Base-by-base conservation (phyloP, 30 jellyfish, hydroid and myxozoan species). In the Cassiopea andromeda region DNA sequence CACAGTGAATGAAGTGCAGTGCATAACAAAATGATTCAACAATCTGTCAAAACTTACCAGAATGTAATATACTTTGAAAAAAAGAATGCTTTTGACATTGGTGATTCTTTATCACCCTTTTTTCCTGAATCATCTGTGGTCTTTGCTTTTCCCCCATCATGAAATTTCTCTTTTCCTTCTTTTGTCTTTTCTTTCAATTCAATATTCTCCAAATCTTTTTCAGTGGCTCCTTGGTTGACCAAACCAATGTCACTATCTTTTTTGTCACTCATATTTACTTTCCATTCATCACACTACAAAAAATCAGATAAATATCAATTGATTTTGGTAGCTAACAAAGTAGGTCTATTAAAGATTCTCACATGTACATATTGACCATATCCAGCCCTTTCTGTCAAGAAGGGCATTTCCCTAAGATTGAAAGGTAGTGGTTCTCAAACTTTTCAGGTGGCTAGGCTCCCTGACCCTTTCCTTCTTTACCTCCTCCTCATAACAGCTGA, bases 61-160 rank as follows among this genome's bases (percentile, higher is more conserved):
- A 89, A 81, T 15, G 97, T 89, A 19, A 89, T 60, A 73, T 89
- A 89, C 75, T 82, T 89, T 13, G 97, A 89, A 45, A 89, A 5
- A 60, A 60, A 89, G 44, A 82, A 80, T 8, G 97, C 97, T 44
- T 81, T 81, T 13, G 79, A 64, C 59, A 89, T 78, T 50, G 97
- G 91, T 9, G 97, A 81, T 9, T 57, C 86, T 44, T 81, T 70
- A 44, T 9, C 47, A 9, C 64, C 46, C 5, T 73, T 70, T 19
- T 46, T 59, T 17, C 15, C 59, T 58, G 87, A 61, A 16, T 44
- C 19, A 0, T 13, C n/a, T 27, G 57, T 48, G 16, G n/a, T 48
- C 19, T 74, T 45, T 17, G 46, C 50, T 77, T 88, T 71, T 5
- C 44, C 86, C 38, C 70, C 90, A 46, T 61, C 73, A 46, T 61